Evolutionary conservation across 2,888 invertebrate genomes (phyloP).

Genomic region (Dasysyrphus tricinctus): DNA sequence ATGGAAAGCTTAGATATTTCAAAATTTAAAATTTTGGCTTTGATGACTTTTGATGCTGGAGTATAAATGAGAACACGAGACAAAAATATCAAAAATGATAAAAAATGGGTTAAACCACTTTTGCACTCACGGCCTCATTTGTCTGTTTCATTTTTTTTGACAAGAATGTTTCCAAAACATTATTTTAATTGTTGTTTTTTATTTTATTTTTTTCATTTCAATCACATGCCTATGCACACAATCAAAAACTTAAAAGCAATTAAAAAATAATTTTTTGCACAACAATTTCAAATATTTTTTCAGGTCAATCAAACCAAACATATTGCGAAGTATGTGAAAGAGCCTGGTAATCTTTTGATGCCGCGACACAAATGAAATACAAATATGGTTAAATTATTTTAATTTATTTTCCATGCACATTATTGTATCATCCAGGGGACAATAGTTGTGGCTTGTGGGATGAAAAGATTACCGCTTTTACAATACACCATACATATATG

Average conservation of each 20-base stretch:
- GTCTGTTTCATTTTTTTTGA: neutral
- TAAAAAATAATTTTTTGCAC: neutral
- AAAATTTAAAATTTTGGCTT: no score
- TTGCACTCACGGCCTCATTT: no score
- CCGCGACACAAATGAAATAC: neutral
- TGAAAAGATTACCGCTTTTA: conserved; percentile 54
- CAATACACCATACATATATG: no score
- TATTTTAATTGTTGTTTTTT: neutral
- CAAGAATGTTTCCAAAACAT: neutral
- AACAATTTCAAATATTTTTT: neutral
- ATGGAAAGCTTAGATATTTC: no score
- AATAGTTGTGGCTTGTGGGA: conserved; percentile 39
- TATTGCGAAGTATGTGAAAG: neutral
- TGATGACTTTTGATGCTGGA: no score
- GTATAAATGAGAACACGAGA: no score
- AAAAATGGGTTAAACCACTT: no score
- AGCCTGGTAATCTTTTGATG: conserved; percentile 14
- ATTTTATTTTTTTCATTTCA: neutral
- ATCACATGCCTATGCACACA: neutral
- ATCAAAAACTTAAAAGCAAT: neutral
- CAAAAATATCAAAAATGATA: no score
- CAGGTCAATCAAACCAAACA: conserved; percentile 10
- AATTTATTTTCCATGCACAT: conserved; percentile 42
- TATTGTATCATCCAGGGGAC: conserved; percentile 49
- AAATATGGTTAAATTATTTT: conserved; percentile 39